Conservation (phyloP, 2,113 vertebrate genomes). For the Pagrus major region DNA sequence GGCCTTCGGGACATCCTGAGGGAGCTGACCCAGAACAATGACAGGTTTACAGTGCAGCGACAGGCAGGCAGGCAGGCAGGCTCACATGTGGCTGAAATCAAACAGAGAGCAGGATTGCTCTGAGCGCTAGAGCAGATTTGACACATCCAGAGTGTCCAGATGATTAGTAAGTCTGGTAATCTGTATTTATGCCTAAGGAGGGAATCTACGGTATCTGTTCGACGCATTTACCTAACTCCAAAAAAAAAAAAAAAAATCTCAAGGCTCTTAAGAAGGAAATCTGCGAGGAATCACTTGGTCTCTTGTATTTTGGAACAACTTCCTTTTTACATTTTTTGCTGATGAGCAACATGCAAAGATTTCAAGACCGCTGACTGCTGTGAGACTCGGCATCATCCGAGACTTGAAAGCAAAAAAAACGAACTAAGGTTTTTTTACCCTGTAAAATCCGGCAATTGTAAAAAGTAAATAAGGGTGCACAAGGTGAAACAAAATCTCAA, state of each 20-base stretch:
- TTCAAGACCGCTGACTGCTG: background rate
- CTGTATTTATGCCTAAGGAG: slow-evolving; percentile 25
- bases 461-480: background rate
- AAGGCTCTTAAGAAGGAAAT: slow-evolving; percentile 2
- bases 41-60: slow-evolving; percentile 70
- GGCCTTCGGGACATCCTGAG: slow-evolving; percentile 61
- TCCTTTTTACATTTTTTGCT: slow-evolving; percentile 21
- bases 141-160: slow-evolving; percentile 21
- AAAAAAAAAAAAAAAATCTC: background rate
- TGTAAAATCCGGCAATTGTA: background rate
- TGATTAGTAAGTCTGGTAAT: slow-evolving; percentile 44
- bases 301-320: slow-evolving; percentile 35
- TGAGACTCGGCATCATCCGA: background rate
- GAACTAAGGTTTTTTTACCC: too few species aligned
- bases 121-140: slow-evolving; percentile 50
- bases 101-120: slow-evolving; percentile 31
- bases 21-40: slow-evolving; percentile 77
- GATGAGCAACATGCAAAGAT: slow-evolving; percentile 6
- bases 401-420: background rate
- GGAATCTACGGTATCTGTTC: slow-evolving; percentile 37
- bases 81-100: slow-evolving; percentile 60
- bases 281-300: slow-evolving; percentile 23
- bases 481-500: background rate
- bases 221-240: slow-evolving; percentile 37
- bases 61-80: slow-evolving; percentile 37